These are phyloP conservation scores for Cryptocephalus moraei DNA, from an alignment of 2,888 invertebrate species.

Conservation along the genomic window DNA sequence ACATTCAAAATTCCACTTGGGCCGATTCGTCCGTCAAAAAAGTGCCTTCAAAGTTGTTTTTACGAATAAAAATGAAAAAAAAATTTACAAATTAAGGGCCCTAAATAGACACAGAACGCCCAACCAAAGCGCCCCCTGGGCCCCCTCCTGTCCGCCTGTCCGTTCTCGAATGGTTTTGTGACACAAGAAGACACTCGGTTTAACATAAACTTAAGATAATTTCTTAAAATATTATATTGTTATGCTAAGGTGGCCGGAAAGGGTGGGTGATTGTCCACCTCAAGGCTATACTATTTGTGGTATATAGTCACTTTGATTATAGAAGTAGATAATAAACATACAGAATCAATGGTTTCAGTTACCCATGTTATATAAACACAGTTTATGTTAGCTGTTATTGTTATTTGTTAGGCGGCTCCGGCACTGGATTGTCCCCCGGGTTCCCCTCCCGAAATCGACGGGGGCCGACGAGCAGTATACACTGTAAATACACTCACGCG, in stretches of 20 bases:
- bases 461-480: constrained; percentile 8
- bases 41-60: constrained; percentile 92
- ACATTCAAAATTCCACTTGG: constrained; percentile 67
- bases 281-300: constrained; percentile 40
- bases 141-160: constrained; percentile 31
- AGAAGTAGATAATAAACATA: constrained; percentile 41
- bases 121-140: constrained; percentile 46
- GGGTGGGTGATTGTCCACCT: constrained; percentile 24
- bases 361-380: constrained; percentile 35
- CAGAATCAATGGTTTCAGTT: constrained; percentile 42
- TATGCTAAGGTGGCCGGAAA: constrained; percentile 38
- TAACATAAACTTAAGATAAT: constrained; percentile 39
- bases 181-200: constrained; percentile 43
- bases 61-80: constrained; percentile 47
- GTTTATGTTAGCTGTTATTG: constrained; percentile 40
- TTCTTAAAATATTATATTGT: constrained; percentile 43
- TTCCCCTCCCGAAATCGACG: constrained; percentile 4
- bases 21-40: constrained; percentile 91
- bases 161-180: constrained; percentile 27
- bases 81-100: constrained; percentile 71
- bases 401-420: constrained; percentile 34
- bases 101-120: constrained; percentile 73
- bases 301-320: constrained; percentile 42
- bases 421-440: neutral
- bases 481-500: constrained; percentile 26